Conservation (phyloP, 2,888 invertebrate species). For the Epiblema foenella region DNA sequence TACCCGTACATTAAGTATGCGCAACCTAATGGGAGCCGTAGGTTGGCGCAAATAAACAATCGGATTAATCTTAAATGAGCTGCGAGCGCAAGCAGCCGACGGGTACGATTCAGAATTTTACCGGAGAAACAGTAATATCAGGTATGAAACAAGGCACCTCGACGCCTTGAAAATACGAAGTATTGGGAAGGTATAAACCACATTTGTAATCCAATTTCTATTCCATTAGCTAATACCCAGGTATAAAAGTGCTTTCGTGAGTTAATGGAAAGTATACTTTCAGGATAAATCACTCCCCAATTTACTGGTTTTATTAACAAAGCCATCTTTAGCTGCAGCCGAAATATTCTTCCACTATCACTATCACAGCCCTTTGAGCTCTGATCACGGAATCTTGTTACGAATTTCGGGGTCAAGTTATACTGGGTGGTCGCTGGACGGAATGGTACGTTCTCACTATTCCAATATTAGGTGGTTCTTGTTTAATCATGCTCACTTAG, state of each 20-base stretch:
- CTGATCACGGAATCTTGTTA: neutral
- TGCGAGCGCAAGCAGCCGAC: conserved; percentile 22
- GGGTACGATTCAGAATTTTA: conserved; percentile 20
- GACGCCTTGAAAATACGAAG: neutral
- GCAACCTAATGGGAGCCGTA: conserved; percentile 37
- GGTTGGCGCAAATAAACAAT: conserved; percentile 46
- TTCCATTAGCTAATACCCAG: neutral
- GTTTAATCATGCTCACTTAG: conserved; percentile 29
- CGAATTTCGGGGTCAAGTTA: neutral
- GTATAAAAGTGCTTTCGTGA: neutral
- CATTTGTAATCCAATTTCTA: neutral
- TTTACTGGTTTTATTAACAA: neutral
- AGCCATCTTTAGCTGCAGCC: neutral
- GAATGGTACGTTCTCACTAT: neutral
- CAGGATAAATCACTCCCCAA: neutral
- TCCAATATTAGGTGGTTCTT: neutral
- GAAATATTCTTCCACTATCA: neutral
- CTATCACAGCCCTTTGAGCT: neutral
- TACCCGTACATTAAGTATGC: conserved; percentile 40
- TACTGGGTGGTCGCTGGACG: neutral
- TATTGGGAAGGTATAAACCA: neutral
- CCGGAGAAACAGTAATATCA: conserved; percentile 7
- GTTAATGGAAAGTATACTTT: neutral
- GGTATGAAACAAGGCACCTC: neutral
- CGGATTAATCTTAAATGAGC: conserved; percentile 51